phyloP scores from a whole-genome alignment of 1,140 invertebrate species.

The Drosophila cardini region DNA sequence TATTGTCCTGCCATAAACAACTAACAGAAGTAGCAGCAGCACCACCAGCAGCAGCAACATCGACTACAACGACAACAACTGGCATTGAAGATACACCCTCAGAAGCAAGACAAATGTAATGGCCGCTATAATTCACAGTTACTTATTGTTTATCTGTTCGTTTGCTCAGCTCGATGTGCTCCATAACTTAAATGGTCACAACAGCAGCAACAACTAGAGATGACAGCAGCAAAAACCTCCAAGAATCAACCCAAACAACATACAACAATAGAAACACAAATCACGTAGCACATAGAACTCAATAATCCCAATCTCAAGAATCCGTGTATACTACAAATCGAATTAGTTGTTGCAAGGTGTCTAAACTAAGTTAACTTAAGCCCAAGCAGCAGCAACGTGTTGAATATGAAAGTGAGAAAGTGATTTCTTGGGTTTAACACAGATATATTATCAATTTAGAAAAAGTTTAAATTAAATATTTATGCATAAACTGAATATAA shows the following conservation, averaged over 20 bases:
- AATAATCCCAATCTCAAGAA: slow-evolving; percentile 6
- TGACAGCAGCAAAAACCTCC: neutral
- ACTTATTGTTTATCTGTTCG: slow-evolving; percentile 83
- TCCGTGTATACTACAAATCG: neutral
- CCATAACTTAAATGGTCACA: slow-evolving; percentile 69
- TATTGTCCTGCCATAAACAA: slow-evolving; percentile 81
- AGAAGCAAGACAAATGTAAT: slow-evolving; percentile 67
- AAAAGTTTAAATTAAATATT: neutral
- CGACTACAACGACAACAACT: slow-evolving; percentile 21
- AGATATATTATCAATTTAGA: neutral
- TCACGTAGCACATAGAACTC: slow-evolving; percentile 14
- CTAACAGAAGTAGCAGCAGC: slow-evolving; percentile 39
- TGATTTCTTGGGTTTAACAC: no score
- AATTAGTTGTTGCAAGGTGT: neutral
- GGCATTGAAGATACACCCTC: slow-evolving; percentile 45
- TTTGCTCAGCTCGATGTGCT: slow-evolving; percentile 74
- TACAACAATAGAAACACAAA: slow-evolving; percentile 2
- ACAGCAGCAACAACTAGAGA: slow-evolving; percentile 35
- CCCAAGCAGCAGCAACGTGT: neutral
- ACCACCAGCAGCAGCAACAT: slow-evolving; percentile 22
- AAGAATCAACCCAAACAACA: neutral
- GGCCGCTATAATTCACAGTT: slow-evolving; percentile 83
- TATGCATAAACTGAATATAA: no score
- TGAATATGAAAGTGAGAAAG: neutral
- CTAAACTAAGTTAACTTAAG: neutral